Conservation (phyloP, 1,140 invertebrate species). For the Hetaerina americana region DNA sequence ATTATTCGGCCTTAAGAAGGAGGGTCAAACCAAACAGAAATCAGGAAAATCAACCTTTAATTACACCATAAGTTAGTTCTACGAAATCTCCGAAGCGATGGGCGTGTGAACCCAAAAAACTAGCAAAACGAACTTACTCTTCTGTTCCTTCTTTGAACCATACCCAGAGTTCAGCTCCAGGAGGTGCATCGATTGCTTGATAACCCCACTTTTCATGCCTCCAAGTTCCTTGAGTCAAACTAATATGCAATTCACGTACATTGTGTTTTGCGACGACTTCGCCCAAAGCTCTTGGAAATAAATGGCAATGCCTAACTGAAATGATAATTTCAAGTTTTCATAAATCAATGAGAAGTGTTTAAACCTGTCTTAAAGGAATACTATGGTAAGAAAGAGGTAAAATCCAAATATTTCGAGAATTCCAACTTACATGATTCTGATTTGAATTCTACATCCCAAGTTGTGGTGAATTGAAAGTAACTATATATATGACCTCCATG, state of each 20-base stretch:
- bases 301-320: constrained; percentile 63
- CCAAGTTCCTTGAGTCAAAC: constrained; percentile 87
- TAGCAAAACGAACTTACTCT: constrained; percentile 29
- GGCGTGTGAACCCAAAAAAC: constrained; percentile 7
- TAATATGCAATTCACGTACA: constrained; percentile 82
- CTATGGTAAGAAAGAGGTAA: constrained; percentile 14
- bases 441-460: constrained; percentile 42
- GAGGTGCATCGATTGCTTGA: constrained; percentile 68
- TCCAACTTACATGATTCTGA: constrained; percentile 39
- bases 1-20: too few relatives aligned
- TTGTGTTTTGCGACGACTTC: constrained; percentile 77
- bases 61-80: too few relatives aligned
- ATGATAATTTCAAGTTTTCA: constrained; percentile 15
- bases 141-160: constrained; percentile 60
- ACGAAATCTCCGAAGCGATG: constrained; percentile 1
- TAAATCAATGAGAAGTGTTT: background rate
- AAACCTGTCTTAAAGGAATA: background rate
- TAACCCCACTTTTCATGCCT: constrained; percentile 87
- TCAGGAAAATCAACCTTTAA: background rate
- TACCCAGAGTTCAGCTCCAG: constrained; percentile 84
- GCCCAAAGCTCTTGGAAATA: constrained; percentile 80
- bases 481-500: constrained; percentile 63
- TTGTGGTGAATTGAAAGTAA: constrained; percentile 74
- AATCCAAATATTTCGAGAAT: too few relatives aligned
- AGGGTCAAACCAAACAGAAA: background rate